Evolutionary conservation across 2,888 invertebrate genomes (phyloP).

Genomic region (Clistopyga incitator): DNA sequence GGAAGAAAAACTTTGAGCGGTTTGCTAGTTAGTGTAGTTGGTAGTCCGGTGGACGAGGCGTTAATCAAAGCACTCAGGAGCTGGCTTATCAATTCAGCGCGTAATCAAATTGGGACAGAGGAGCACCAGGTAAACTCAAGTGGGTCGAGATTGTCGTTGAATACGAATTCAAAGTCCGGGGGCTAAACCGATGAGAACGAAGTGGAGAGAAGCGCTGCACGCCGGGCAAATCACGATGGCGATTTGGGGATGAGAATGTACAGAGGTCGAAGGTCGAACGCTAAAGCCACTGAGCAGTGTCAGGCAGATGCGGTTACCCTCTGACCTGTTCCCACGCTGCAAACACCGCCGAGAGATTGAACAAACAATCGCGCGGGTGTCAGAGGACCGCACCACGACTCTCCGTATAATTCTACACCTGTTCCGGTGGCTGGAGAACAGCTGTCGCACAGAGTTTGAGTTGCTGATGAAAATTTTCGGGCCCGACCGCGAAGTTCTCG

Average conservation of each 20-base stretch:
- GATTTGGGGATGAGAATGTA: constrained; percentile 1
- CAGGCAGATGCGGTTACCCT: constrained; percentile 58
- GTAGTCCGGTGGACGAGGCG: background rate
- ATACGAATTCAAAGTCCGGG: constrained; percentile 22
- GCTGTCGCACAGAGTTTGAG: constrained; percentile 1
- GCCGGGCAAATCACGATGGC: background rate
- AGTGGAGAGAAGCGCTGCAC: background rate
- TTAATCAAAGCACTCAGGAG: constrained; percentile 3
- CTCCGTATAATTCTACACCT: background rate
- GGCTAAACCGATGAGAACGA: constrained; percentile 7
- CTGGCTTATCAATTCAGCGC: constrained; percentile 6
- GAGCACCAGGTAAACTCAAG: background rate
- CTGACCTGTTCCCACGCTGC: constrained; percentile 50
- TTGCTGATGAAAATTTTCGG: constrained; percentile 8
- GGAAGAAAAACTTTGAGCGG: background rate
- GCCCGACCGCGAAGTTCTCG: background rate
- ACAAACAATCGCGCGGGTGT: background rate
- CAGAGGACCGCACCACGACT: constrained; percentile 1
- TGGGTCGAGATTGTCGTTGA: constrained; percentile 3
- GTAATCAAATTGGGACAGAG: constrained; percentile 11
- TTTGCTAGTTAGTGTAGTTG: background rate
- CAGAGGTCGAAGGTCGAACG: constrained; percentile 50
- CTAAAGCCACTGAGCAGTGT: constrained; percentile 52
- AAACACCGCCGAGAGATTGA: constrained; percentile 29
- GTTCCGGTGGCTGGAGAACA: background rate